Evolutionary conservation across 2,797 vertebrate species (phyloP).

Genomic region (Pristis pectinata): DNA sequence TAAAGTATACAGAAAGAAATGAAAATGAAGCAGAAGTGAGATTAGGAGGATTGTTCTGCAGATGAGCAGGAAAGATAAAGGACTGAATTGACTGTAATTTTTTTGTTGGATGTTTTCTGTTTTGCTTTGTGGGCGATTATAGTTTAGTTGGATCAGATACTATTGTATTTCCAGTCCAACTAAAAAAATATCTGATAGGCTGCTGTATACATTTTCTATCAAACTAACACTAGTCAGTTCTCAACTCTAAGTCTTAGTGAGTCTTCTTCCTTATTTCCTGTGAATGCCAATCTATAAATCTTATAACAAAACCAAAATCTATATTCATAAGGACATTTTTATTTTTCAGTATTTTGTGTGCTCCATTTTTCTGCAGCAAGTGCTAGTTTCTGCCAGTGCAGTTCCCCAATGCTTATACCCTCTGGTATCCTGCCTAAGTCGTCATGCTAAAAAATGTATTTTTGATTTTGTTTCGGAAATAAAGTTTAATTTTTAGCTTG

Average conservation of each 20-base stretch:
- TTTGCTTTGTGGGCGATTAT: background rate
- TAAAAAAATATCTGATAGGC: background rate
- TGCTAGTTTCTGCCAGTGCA: too few relatives aligned
- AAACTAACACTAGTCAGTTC: background rate
- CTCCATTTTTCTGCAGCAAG: background rate
- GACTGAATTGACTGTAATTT: background rate
- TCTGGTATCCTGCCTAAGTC: too few relatives aligned
- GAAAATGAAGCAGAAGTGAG: background rate
- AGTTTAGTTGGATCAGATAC: background rate
- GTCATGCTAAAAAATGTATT: too few relatives aligned
- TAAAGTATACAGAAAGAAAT: background rate
- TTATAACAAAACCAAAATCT: background rate
- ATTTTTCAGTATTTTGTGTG: background rate
- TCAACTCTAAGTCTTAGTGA: background rate
- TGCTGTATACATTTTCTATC: background rate
- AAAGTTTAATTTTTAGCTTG: background rate
- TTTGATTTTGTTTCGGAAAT: too few relatives aligned
- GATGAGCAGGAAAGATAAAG: background rate
- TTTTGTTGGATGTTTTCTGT: background rate
- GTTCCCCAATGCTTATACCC: too few relatives aligned
- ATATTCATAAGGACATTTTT: background rate
- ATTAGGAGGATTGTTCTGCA: background rate
- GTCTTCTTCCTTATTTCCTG: background rate
- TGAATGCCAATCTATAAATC: background rate
- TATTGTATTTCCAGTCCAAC: background rate